Percentiles rank a stretch among this genome's conserved stretches.
Conservation (phyloP, 2,113 vertebrate species). For the Eulemur rufifrons region DNA sequence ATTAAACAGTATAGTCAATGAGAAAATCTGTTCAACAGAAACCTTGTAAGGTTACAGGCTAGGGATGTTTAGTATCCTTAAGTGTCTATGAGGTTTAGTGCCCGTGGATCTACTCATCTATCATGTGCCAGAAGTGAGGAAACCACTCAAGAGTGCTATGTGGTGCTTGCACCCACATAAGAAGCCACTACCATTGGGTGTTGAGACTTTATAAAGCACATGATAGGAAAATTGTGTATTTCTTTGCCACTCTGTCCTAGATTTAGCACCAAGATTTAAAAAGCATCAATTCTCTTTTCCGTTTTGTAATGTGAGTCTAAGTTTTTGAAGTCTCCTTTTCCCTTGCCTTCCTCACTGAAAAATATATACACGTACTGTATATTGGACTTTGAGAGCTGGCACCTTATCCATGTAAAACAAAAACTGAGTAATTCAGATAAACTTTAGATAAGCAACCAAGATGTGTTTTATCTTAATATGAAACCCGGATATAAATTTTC, state of each 20-base stretch:
- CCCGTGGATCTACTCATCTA: background rate
- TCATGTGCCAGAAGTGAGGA: background rate
- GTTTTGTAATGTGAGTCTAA: slow-evolving; percentile 13
- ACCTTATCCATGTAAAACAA: slow-evolving; percentile 40
- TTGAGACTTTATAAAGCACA: slow-evolving; percentile 29
- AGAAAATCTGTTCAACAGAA: slow-evolving; percentile 40
- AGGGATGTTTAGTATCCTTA: background rate
- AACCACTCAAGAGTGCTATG: background rate
- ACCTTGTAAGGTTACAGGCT: background rate
- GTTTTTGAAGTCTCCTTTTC: background rate
- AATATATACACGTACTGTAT: background rate
- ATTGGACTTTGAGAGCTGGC: background rate
- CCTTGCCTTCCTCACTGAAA: background rate
- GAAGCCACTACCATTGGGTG: background rate
- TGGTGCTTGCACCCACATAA: background rate
- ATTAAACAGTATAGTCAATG: background rate
- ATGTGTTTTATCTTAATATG: slow-evolving; percentile 24
- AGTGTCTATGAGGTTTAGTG: background rate
- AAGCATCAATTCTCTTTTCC: background rate
- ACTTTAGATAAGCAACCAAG: slow-evolving; percentile 13
- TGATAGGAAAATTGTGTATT: background rate
- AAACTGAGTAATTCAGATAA: slow-evolving; percentile 33
- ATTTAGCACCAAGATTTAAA: background rate
- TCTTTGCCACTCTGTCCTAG: slow-evolving; percentile 12
- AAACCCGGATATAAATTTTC: slow-evolving; percentile 9